Base-by-base conservation (phyloP, 2,113 vertebrate species). In the Callocephalon fimbriatum region DNA sequence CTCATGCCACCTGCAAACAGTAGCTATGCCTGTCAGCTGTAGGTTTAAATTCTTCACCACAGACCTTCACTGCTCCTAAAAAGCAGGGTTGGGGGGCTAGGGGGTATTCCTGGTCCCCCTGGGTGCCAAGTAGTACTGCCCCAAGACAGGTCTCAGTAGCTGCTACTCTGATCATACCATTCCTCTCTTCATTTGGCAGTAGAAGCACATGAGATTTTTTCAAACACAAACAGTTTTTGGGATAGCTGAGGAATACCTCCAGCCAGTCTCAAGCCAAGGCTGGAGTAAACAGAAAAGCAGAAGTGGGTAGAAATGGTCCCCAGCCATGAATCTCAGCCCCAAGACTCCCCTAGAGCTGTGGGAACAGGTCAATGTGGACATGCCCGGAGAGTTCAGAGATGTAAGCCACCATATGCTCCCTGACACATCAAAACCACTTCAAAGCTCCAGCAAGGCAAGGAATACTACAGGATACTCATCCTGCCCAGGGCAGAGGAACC, bases 1-100 rank as follows among this genome's bases (percentile, higher is more conserved):
- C 93, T 85, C 86, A 72, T 5, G 6, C 74, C 86, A 71, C 47
- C 32, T 13, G 1, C 82, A 42, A 88, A 92, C 29, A 2, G 86
- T 79, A 94, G 88, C 66, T 0, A 1, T 92, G 56, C 22, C 56
- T 82, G 70, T 79, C 62, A 92, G 66, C 56, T 76, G 31, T 16
- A 95, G 38, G 47, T 90, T 95, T 94, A 54, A 71, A 75, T 56
- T 67, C 35, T 88, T 90, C 44, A 53, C 31, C 2, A 23, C 56
- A 79, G 71, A 88, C n/a, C 65, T 90, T 44, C 25, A 10, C 78
- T 42, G 71, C 62, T 90, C 71, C 71, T 95, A 59, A 62, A 78
- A 92, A 88, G 53, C 5, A 26, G 35, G 18, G 47, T 3, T 27
- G 20, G 7, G 79, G 32, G 31, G 15, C 35, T 32, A 38, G 26